Percentiles rank a stretch among this genome's conserved stretches.
phyloP scores from a whole-genome alignment of 2,797 vertebrate species.

The Hafferia zeledoni region DNA sequence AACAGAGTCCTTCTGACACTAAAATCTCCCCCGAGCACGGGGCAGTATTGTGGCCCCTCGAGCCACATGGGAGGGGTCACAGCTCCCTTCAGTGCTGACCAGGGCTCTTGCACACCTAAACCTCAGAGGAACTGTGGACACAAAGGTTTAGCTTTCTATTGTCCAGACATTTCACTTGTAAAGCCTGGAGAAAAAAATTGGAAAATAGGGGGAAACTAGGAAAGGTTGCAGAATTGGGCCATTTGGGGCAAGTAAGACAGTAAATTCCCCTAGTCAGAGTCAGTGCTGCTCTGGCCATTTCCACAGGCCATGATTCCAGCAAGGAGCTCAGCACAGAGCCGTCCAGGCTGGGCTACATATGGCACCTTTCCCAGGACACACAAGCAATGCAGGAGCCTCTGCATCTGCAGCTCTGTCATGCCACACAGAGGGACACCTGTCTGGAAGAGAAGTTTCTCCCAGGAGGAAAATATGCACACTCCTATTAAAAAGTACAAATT shows the following conservation, averaged over 20 bases:
- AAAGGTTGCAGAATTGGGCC: not conserved
- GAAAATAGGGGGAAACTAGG: not conserved
- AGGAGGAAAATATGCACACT: constrained; percentile 33
- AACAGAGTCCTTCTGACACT: not conserved
- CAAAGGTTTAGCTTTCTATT: not conserved
- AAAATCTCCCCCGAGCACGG: fast-evolving
- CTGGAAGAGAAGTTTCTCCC: constrained; percentile 22
- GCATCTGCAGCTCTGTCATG: constrained; percentile 22
- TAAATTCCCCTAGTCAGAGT: not conserved
- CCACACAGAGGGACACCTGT: constrained; percentile 38
- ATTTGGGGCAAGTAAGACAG: not conserved
- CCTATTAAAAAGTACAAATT: not conserved
- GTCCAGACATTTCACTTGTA: not conserved
- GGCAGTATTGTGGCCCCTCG: fast-evolving
- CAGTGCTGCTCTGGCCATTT: constrained; percentile 11
- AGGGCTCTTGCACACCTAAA: not conserved
- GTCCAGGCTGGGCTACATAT: not conserved
- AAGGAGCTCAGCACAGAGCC: constrained; percentile 39
- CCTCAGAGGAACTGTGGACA: not conserved
- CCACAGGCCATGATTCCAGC: not conserved
- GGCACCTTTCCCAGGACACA: not conserved
- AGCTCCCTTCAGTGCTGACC: not conserved
- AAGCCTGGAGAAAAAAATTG: fast-evolving
- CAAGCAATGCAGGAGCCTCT: constrained; percentile 20
- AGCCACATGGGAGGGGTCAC: not conserved